phyloP scores from a whole-genome alignment of 2,797 vertebrate species.

The Cyprinella venusta region DNA sequence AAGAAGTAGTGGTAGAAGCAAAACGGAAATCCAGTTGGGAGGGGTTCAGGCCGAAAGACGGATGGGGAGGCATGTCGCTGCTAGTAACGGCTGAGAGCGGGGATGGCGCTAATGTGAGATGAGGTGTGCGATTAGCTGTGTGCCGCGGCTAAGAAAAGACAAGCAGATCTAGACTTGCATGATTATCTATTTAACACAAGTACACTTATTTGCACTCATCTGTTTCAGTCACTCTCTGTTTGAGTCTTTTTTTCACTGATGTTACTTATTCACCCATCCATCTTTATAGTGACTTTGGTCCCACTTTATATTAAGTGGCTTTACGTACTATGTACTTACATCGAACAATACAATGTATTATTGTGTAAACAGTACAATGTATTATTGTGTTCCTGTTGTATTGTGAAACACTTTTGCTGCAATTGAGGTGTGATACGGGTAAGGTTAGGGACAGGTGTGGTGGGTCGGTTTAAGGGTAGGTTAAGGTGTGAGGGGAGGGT shows the following conservation, averaged over 20 bases:
- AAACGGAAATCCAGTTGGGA: constrained; percentile 60
- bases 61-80: constrained; percentile 24
- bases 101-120: constrained; percentile 38
- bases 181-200: constrained; percentile 40
- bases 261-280: not conserved
- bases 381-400: too few relatives aligned
- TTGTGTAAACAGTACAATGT: too few relatives aligned
- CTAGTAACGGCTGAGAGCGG: constrained; percentile 36
- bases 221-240: constrained; percentile 25
- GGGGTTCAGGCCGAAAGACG: constrained; percentile 15
- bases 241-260: not conserved
- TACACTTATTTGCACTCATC: not conserved
- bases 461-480: too few relatives aligned
- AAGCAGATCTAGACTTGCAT: constrained; percentile 22
- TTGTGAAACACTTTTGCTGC: too few relatives aligned
- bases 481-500: too few relatives aligned
- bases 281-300: not conserved
- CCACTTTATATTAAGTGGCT: too few relatives aligned
- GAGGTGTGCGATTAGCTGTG: constrained; percentile 35
- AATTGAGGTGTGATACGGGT: too few relatives aligned
- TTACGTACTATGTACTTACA: too few relatives aligned
- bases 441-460: too few relatives aligned
- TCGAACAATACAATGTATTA: too few relatives aligned
- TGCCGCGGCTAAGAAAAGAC: constrained; percentile 31
- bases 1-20: constrained; percentile 49